Evolutionary conservation across 2,888 invertebrate species (phyloP).

Genomic region (Petrophora chlorosata): DNA sequence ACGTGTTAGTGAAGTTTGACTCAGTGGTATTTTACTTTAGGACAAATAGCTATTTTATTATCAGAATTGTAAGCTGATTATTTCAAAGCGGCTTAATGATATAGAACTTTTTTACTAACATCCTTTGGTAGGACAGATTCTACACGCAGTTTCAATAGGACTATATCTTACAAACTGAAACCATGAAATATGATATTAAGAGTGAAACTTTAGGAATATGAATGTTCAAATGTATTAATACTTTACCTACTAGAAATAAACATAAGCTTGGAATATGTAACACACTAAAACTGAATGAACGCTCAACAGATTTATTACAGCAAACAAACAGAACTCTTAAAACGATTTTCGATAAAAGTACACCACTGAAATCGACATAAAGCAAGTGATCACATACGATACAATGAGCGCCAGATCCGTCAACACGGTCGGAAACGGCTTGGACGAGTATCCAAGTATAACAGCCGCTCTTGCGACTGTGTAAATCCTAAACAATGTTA

Average conservation of each 20-base stretch:
- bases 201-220: too few relatives aligned
- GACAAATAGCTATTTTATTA: slow-evolving; percentile 5
- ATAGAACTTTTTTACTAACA: too few relatives aligned
- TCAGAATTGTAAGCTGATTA: slow-evolving; percentile 2
- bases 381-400: slow-evolving; percentile 57
- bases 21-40: slow-evolving; percentile 1
- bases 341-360: slow-evolving; percentile 48
- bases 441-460: slow-evolving; percentile 51
- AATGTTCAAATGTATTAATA: too few relatives aligned
- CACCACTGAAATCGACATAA: slow-evolving; percentile 55
- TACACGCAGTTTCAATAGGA: too few relatives aligned
- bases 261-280: not conserved
- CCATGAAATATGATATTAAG: too few relatives aligned
- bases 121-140: too few relatives aligned
- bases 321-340: slow-evolving; percentile 1
- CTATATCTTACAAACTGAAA: too few relatives aligned
- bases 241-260: not conserved
- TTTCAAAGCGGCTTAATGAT: not conserved
- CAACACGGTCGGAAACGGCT: slow-evolving; percentile 44
- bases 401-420: slow-evolving; percentile 54
- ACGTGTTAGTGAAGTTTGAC: not conserved
- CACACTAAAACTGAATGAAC: not conserved
- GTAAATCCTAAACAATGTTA: slow-evolving; percentile 50
- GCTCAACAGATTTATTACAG: slow-evolving; percentile 5
- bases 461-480: slow-evolving; percentile 47